These are phyloP conservation scores for Cloeon dipterum DNA, from an alignment of 2,888 invertebrate genomes.

Conservation along the genomic window DNA sequence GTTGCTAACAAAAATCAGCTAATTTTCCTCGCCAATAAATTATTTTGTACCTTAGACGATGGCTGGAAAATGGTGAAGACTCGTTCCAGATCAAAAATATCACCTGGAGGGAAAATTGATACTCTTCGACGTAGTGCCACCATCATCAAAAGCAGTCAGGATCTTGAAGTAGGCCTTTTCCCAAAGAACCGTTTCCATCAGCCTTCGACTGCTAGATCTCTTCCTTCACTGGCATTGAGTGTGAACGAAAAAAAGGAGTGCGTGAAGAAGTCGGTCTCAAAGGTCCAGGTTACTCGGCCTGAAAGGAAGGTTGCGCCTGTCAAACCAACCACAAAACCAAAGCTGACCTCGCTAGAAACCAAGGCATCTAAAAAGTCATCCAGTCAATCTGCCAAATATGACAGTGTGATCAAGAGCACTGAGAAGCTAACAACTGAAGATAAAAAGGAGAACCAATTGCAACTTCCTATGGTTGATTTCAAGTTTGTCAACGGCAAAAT, in stretches of 20 bases:
- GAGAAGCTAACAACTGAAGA: background rate
- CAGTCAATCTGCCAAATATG: conserved; percentile 1
- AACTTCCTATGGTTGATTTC: background rate
- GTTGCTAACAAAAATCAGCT: conserved; percentile 5
- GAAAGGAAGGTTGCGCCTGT: conserved; percentile 14
- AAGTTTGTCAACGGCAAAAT: background rate
- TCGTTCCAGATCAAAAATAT: conserved; percentile 36
- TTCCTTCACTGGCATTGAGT: conserved; percentile 38
- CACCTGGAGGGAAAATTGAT: conserved; percentile 11
- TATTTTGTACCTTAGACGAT: conserved; percentile 12
- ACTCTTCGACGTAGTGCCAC: conserved; percentile 10
- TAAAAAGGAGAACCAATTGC: background rate
- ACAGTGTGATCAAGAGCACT: too few relatives aligned
- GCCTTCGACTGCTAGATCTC: conserved; percentile 59
- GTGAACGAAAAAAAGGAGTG: background rate
- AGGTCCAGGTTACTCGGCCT: too few relatives aligned
- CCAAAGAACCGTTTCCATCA: conserved; percentile 48
- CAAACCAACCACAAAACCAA: conserved; percentile 14
- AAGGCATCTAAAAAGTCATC: conserved; percentile 23
- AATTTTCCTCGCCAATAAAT: too few relatives aligned
- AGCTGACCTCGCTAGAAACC: conserved; percentile 13
- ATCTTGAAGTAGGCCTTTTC: conserved; percentile 4
- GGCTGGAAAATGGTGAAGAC: conserved; percentile 74
- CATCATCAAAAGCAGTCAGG: conserved; percentile 8
- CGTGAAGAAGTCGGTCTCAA: conserved; percentile 4